Evolutionary conservation across 2,888 invertebrate species (phyloP), one percentile per base, ranked within the genome.

Genomic region (Scaptomyza flava): DNA sequence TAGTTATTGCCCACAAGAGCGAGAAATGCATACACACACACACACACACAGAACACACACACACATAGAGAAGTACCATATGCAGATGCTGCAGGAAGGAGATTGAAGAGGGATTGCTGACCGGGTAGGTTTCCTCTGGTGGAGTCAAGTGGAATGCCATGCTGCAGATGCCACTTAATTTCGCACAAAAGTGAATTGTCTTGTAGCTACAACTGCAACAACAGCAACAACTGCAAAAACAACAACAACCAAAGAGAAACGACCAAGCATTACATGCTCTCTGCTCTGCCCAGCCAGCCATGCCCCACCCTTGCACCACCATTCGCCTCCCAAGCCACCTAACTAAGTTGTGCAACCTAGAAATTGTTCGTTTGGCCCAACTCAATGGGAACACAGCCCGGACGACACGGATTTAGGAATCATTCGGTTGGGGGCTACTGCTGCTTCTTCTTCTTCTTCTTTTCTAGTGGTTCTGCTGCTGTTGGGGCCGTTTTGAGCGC

Each of bases 1-100:
- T 92, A 91, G 91, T 91, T 91, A 91, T 91, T 90, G 91, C 90
- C 91, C 88, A 82, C 84, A 81, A 83, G 76, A 87, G 79, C 82
- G 81, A 79, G 79, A 81, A 74, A 67, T 68, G 63, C 71, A 76
- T 58, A 69, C 59, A 62, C 20, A 46, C 47, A 48, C 27, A 58
- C 42, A 43, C 23, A 33, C 3, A 52, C 34, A 54, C 36, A 63
- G 42, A 48, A 54, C 36, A 63, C 47, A 48, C 34, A 30, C 0
- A 58, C 17, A 17, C 17, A 17, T 17, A 1, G n/a, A 23, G 12
- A 48, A 31, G 6, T 42, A n/a, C 53, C 53, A 59, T 53, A 62
- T 68, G 56, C 47, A 64, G 62, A 60, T 65, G 64, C 56, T 43
- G 58, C 33, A 14, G n/a, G 23, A 14, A 7, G 36, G 14, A 14